Percentiles rank a stretch among this genome's conserved stretches.
Evolutionary conservation across 23 tunicate genomes (phyloP).

Genomic region (Botrylloides violaceus): DNA sequence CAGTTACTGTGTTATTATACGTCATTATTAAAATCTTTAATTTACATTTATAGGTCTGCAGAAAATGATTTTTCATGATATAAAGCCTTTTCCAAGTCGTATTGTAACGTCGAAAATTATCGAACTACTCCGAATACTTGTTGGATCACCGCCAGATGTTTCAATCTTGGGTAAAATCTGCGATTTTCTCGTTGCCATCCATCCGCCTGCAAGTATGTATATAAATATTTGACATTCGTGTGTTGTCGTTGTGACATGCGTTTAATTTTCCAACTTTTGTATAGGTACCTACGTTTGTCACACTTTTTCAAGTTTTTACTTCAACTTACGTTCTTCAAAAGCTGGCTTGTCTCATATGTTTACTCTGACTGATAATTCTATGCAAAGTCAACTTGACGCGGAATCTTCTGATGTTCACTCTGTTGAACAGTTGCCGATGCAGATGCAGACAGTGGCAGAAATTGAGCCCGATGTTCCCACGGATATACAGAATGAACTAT

Average conservation of each 20-base stretch:
- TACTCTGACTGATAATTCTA: too few species aligned
- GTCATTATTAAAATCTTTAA: too few species aligned
- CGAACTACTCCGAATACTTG: constrained; percentile 58
- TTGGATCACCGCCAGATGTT: constrained; percentile 80
- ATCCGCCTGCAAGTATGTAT: constrained; percentile 72
- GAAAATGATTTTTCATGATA: constrained; percentile 45
- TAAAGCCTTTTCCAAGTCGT: constrained; percentile 38
- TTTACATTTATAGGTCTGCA: constrained; percentile 67
- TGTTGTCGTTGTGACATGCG: too few species aligned
- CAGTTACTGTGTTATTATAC: too few species aligned
- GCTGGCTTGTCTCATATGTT: too few species aligned
- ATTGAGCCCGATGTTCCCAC: too few species aligned
- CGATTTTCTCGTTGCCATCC: constrained; percentile 77
- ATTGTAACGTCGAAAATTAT: constrained; percentile 37
- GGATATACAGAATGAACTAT: too few species aligned
- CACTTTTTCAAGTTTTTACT: constrained; percentile 57
- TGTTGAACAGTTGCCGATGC: too few species aligned
- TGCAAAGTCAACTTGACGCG: too few species aligned
- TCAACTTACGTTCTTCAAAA: constrained; percentile 31
- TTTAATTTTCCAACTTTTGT: background rate
- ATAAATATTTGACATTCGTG: background rate
- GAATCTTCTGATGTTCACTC: too few species aligned
- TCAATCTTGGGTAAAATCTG: constrained; percentile 38
- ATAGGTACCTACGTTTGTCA: constrained; percentile 87
- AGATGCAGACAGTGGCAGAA: too few species aligned